Base-by-base conservation (phyloP, 2,113 vertebrate species). In the Alligator sinensis region DNA sequence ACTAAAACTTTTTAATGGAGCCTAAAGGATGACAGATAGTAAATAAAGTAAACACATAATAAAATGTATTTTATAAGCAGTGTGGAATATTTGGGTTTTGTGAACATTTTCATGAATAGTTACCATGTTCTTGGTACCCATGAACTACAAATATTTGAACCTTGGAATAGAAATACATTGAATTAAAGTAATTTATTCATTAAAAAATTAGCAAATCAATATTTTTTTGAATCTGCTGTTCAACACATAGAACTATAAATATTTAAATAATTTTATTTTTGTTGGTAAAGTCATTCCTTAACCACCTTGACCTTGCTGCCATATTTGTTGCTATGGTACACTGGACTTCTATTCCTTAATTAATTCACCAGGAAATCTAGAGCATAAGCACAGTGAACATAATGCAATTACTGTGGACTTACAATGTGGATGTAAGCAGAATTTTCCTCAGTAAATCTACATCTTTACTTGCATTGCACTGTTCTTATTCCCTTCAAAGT, bases 401-500 rank as follows among this genome's bases (percentile, higher is more conserved):
- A 66, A 34, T 64, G 79, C 62, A 62, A 16, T 10, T 66, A 30
- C 19, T 66, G 28, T 82, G 63, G 22, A 82, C 68, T 82, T 24
- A 38, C 25, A 58, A 64, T 68, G 14, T 9, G 68, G 3, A 2
- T 60, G 4, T 74, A 85, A 93, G 10, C 22, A 87, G 25, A 27
- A 27, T 61, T 93, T 12, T 85, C n/a, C 19, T 84, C 6, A 28
- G 4, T 75, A 62, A 80, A 89, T 89, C 8, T 27, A 80, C 9
- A 59, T 70, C 86, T 96, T 89, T 88, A 86, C 22, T 87, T 86
- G 59, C 0, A 9, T 58, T 80, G 5, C 5, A 75, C 15, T 84
- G 11, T 82, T 91, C 93, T 84, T 88, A 77, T 80, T 2, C 22
- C 59, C 89, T 18, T 87, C 77, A 27, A 81, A 90, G 87, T 90